Percentiles rank a stretch among this genome's conserved stretches.
These are phyloP conservation scores for Drosophila kambysellisi DNA, from an alignment of 2,888 invertebrate genomes.

Conservation along the genomic window DNA sequence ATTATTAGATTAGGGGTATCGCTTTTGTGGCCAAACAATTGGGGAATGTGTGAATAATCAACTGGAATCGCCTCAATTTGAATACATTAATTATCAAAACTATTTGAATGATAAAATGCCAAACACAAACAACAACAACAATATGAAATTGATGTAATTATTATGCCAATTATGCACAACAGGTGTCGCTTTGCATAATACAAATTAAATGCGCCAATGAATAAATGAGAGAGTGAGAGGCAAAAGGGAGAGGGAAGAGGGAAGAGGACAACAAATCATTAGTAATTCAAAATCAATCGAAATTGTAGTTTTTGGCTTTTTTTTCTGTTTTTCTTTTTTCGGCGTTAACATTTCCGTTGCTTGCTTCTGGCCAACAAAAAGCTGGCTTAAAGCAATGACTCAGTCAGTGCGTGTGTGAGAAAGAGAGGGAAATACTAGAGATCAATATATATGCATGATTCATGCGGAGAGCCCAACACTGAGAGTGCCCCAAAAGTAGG, in stretches of 20 bases:
- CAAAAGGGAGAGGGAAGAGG: background rate
- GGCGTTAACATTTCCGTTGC: constrained; percentile 47
- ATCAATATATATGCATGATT: constrained; percentile 70
- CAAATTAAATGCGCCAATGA: background rate
- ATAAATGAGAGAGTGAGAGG: background rate
- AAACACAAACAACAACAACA: background rate
- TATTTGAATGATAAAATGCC: constrained; percentile 6
- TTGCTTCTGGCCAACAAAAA: constrained; percentile 28
- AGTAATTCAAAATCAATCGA: constrained; percentile 29
- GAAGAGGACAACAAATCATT: constrained; percentile 20
- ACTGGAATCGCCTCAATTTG: background rate
- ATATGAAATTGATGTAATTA: constrained; percentile 30
- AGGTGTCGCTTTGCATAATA: constrained; percentile 51
- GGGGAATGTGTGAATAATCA: background rate
- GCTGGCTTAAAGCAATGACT: constrained; percentile 35
- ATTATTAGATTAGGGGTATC: background rate
- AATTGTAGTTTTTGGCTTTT: constrained; percentile 12
- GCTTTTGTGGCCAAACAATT: no score
- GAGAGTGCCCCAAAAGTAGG: no score
- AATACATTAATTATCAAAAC: background rate
- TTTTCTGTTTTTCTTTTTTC: background rate
- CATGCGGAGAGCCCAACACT: constrained; percentile 41
- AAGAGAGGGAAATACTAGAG: constrained; percentile 21
- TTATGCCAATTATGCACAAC: constrained; percentile 32
- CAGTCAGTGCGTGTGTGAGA: constrained; percentile 16